Evolutionary conservation across 2,888 invertebrate species (phyloP), one percentile per base, ranked within the genome.

Genomic region (Andrena camellia): DNA sequence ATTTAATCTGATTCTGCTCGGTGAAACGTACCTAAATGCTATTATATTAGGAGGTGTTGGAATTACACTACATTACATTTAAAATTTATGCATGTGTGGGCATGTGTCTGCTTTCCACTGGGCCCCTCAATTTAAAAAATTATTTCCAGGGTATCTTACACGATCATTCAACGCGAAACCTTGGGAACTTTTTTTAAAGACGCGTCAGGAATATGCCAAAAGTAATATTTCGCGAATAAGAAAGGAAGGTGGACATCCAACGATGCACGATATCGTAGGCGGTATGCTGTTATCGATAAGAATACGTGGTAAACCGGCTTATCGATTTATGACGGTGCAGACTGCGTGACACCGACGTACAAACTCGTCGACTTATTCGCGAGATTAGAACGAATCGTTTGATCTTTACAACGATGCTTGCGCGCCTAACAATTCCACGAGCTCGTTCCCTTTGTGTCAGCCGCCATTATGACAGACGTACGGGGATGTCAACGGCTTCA

Each of bases 291-390:
- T 91, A 92, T 91, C 87, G 88, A 89, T 89, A 90, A 90, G 87
- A 82, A 83, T 81, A 79, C 71, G 66, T 67, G 69, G 81, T 86
- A 83, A 81, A 81, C 76, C 66, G 42, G 83, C 88, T 92, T 92
- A 92, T 92, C 92, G 90, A 91, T 92, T 92, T 92, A 91, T 88
- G 87, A 87, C 88, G 62, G 81, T 82, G 87, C 89, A 92, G 92
- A 92, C 92, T 89, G 92, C 91, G 78, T 89, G 92, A 92, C 92
- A 92, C 92, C 91, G 86, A 77, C 80, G 67, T 74, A 86, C 80
- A 87, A 90, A 84, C 83, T 73, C 75, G 57, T 83, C 68, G 80
- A 71, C 75, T 59, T 48, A 70, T 78, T 77, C 75, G 75, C 78
- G 60, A 84, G 79, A 71, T 81, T 79, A 86, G 78, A 78, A 86